phyloP scores from a whole-genome alignment of 2,888 invertebrate genomes.

The Lypha dubia region DNA sequence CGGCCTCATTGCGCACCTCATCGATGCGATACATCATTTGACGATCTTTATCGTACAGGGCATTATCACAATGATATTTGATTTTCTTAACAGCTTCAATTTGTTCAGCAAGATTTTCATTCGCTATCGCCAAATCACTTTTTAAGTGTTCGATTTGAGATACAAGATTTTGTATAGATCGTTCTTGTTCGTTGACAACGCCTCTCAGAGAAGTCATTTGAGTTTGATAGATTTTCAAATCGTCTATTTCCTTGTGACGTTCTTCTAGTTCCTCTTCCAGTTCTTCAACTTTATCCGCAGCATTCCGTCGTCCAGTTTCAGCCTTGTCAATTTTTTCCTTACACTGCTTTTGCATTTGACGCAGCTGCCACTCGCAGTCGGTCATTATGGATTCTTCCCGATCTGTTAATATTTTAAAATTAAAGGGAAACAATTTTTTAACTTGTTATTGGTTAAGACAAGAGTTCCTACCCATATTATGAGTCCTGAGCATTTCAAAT shows the following conservation, averaged over 20 bases:
- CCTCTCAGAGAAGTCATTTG: constrained; percentile 85
- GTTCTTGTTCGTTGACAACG: constrained; percentile 85
- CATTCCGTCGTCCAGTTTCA: constrained; percentile 85
- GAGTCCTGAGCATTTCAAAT: constrained; percentile 86
- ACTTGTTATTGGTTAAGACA: not conserved
- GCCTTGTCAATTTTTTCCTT: constrained; percentile 87
- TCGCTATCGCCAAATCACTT: constrained; percentile 84
- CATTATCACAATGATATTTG: constrained; percentile 83
- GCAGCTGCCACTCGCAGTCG: constrained; percentile 93
- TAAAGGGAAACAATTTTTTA: not conserved
- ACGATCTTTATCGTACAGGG: constrained; percentile 84
- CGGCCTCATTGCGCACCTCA: constrained; percentile 85
- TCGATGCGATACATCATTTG: constrained; percentile 83
- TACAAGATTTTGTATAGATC: constrained; percentile 84
- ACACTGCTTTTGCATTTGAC: constrained; percentile 89
- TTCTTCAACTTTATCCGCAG: constrained; percentile 82
- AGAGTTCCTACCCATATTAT: constrained; percentile 84
- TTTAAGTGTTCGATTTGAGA: constrained; percentile 85
- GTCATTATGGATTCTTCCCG: constrained; percentile 89
- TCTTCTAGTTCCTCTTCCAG: constrained; percentile 76
- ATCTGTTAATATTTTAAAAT: constrained; percentile 79
- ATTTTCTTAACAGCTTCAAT: constrained; percentile 84
- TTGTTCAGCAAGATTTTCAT: constrained; percentile 84
- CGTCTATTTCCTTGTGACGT: constrained; percentile 82
- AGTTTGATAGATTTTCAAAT: constrained; percentile 85